A percentile compares a stretch with the other conserved stretches of the same genome.
Evolutionary conservation across 2,797 vertebrate genomes (phyloP).

Genomic region (Threskiornis aethiopicus): DNA sequence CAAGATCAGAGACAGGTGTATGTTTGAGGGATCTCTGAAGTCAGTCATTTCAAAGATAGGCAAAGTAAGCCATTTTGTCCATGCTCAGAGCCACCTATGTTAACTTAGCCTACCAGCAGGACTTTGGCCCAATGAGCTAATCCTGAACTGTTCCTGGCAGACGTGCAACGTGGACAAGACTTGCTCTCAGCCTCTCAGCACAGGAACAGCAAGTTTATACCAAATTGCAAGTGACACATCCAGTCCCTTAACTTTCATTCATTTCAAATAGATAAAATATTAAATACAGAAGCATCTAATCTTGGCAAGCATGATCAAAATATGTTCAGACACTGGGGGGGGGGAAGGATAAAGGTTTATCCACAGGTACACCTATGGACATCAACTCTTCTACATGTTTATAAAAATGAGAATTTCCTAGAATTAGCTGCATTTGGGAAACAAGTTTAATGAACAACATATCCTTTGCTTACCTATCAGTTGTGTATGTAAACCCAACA

Average conservation of each 20-base stretch:
- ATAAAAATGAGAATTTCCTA: not conserved
- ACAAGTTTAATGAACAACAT: not conserved
- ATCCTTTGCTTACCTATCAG: conserved; percentile 84
- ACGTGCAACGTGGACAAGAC: not conserved
- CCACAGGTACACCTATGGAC: not conserved
- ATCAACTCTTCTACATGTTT: not conserved
- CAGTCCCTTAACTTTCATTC: not conserved
- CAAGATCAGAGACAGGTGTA: not conserved
- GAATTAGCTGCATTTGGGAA: not conserved
- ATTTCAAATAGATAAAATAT: not conserved
- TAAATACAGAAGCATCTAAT: not conserved
- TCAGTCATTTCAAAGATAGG: not conserved
- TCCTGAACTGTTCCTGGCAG: not conserved
- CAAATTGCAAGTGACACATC: not conserved
- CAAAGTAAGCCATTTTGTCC: not conserved
- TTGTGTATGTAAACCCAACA: conserved; percentile 95
- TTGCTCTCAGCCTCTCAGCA: not conserved
- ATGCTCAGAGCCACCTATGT: not conserved
- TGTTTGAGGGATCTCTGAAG: not conserved
- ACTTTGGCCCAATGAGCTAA: not conserved
- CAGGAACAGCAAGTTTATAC: not conserved
- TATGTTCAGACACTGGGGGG: not conserved
- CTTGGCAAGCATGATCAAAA: not conserved
- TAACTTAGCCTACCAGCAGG: not conserved
- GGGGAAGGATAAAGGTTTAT: not conserved